Evolutionary conservation across 2,113 vertebrate genomes (phyloP), one percentile per base, ranked within the genome.

Genomic region (Heteronetta atricapilla): DNA sequence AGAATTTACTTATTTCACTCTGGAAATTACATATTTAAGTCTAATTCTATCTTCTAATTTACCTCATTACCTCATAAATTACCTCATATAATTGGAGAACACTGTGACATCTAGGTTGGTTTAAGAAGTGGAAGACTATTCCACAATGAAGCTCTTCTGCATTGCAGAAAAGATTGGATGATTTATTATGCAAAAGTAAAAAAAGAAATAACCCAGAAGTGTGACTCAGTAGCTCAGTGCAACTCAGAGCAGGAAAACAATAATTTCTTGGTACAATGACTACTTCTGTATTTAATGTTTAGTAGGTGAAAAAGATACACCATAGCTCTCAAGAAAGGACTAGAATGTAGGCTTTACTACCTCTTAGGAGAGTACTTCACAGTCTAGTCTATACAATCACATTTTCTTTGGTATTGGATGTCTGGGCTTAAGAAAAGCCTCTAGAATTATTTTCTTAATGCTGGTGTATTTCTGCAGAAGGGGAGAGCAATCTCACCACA

Each of bases 261-360:
- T 53, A 73, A 55, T 68, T 93, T 90, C 42, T 88, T 86, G 52
- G 64, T 36, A 60, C 70, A 55, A 11, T 75, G 56, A 48, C 38
- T 67, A 68, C 33, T 94, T 88, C 63, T 68, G 36, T 16, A 60
- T 60, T 95, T 88, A 52, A 14, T 23, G 72, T 34, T 55, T 74
- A 92, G 34, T 34, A 90, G 13, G 12, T 88, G 68, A 62, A 74
- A 80, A 83, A 88, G 79, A 90, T 15, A 86, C 88, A 93, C 90
- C 90, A 92, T 86, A 95, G 90, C 88, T 95, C 94, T 94, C 94
- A 93, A 91, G 86, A 80, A 93, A 88, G 80, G 34, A 80, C 31
- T 36, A 60, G 40, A 69, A 76, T 10, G 14, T 23, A 67, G 15
- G 15, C 1, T 73, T 62, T 90, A 79, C 74, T 85, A 20, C 48